Evolutionary conservation across 1,140 invertebrate genomes (phyloP).

Genomic region (Euura saliciscinereae): DNA sequence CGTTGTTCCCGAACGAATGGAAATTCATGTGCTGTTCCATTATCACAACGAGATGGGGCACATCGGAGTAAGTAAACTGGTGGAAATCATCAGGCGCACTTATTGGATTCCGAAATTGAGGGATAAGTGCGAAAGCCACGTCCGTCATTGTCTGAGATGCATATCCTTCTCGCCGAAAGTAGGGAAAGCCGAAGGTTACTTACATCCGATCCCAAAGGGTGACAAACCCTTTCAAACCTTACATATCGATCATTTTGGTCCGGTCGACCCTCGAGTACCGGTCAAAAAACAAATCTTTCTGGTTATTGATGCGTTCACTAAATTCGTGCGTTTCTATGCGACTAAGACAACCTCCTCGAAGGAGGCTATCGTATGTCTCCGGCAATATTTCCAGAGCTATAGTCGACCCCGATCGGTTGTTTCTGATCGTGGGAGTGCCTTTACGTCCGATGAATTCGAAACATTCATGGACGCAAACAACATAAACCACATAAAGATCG

Average conservation of each 20-base stretch:
- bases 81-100: neutral
- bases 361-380: constrained; percentile 28
- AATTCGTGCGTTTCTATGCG: constrained; percentile 32
- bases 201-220: constrained; percentile 37
- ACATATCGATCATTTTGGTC: constrained; percentile 40
- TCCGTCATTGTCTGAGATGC: constrained; percentile 30
- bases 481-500: constrained; percentile 24
- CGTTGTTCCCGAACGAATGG: constrained; percentile 16
- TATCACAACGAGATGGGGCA: constrained; percentile 19
- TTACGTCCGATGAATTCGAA: constrained; percentile 36
- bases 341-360: constrained; percentile 22
- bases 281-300: constrained; percentile 27
- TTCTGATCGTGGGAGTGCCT: constrained; percentile 37
- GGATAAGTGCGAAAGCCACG: constrained; percentile 25
- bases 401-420: constrained; percentile 34
- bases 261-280: constrained; percentile 23
- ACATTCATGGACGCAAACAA: constrained; percentile 18
- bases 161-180: constrained; percentile 15
- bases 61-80: constrained; percentile 8
- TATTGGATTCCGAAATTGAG: constrained; percentile 25
- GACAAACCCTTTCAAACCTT: constrained; percentile 31
- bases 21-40: constrained; percentile 1
- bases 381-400: constrained; percentile 28
- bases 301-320: constrained; percentile 32
- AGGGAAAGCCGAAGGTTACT: constrained; percentile 26